These are phyloP conservation scores for Entomobrya multifasciata DNA, from an alignment of 2,888 invertebrate genomes.

Conservation along the genomic window DNA sequence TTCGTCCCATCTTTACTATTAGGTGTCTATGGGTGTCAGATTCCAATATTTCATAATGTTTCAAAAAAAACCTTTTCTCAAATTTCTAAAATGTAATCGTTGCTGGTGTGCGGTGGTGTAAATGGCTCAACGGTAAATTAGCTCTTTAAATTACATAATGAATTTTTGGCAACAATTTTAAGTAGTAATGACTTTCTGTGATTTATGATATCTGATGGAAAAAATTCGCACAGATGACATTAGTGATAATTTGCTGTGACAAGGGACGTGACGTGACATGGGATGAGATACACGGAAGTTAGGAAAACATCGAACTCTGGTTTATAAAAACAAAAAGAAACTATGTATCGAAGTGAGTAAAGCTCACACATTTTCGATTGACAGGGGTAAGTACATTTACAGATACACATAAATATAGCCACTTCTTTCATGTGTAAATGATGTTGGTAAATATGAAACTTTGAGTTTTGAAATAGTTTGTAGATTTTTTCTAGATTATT, in stretches of 20 bases:
- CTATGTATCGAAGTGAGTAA: too few species aligned
- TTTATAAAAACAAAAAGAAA: not conserved
- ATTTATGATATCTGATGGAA: slow-evolving; percentile 8
- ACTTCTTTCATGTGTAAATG: too few species aligned
- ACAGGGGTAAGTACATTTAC: too few species aligned
- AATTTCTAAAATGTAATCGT: not conserved
- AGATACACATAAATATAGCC: too few species aligned
- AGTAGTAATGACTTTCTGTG: slow-evolving; percentile 31
- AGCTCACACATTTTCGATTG: too few species aligned
- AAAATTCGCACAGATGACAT: slow-evolving; percentile 2
- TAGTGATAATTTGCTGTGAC: slow-evolving; percentile 17
- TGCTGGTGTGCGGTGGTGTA: not conserved
- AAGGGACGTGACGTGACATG: not conserved
- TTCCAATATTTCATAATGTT: not conserved
- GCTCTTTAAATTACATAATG: slow-evolving; percentile 41
- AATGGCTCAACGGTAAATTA: not conserved
- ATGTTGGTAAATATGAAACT: too few species aligned
- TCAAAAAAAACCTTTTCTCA: not conserved
- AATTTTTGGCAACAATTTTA: slow-evolving; percentile 15
- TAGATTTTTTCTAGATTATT: slow-evolving; percentile 18
- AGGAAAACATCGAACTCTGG: not conserved
- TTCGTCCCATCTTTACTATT: slow-evolving; percentile 14
- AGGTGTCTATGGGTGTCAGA: slow-evolving; percentile 6
- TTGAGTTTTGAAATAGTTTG: not conserved
- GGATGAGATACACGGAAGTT: not conserved